Evolutionary conservation across 30 jellyfish, hydroid and myxozoan genomes (phyloP).

Genomic region (Catostylus mosaicus): DNA sequence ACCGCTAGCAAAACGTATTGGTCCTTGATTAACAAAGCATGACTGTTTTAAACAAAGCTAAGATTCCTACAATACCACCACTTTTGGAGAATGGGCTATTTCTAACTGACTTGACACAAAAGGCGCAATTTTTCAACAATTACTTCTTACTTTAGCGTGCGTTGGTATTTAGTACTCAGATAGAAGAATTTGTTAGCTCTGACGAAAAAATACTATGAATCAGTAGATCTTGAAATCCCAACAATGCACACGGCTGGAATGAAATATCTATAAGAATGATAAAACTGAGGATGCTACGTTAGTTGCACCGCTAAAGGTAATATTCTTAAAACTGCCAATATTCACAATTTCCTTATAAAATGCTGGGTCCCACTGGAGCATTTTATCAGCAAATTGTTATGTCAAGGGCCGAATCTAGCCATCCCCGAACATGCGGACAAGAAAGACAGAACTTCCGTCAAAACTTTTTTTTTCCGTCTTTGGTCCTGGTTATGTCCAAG

Average conservation of each 20-base stretch:
- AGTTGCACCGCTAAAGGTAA: constrained; percentile 45
- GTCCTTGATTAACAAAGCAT: constrained; percentile 64
- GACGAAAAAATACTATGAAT: constrained; percentile 50
- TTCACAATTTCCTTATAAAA: too few species aligned
- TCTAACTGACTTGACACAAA: constrained; percentile 68
- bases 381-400: too few species aligned
- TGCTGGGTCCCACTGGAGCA: too few species aligned
- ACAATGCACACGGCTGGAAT: constrained; percentile 71
- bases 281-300: constrained; percentile 51
- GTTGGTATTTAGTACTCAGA: constrained; percentile 21
- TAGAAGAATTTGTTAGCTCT: constrained; percentile 39
- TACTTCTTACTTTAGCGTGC: constrained; percentile 57
- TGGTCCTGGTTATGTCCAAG: too few species aligned
- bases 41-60: constrained; percentile 58
- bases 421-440: too few species aligned
- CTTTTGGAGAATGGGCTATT: constrained; percentile 56
- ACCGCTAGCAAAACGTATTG: constrained; percentile 70
- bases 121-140: constrained; percentile 59
- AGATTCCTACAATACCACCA: constrained; percentile 73
- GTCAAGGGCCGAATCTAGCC: too few species aligned
- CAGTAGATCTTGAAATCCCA: constrained; percentile 51
- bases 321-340: constrained; percentile 41
- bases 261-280: too few species aligned
- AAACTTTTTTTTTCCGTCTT: too few species aligned
- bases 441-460: constrained; percentile 32